Evolutionary conservation across 2,113 vertebrate species (phyloP).

Genomic region (Entelurus aequoreus): DNA sequence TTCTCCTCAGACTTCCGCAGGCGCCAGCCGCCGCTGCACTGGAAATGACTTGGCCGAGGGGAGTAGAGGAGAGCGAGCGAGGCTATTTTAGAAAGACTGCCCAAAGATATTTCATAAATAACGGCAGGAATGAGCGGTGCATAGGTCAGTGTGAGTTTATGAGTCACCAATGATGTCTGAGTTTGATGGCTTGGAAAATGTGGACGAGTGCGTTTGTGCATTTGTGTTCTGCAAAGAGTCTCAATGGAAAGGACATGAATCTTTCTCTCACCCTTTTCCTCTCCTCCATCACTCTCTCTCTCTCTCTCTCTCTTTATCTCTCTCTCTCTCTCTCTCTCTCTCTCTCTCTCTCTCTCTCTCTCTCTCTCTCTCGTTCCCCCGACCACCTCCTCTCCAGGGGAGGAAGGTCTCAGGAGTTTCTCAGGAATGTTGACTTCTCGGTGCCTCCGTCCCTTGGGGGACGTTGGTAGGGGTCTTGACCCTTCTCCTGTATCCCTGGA

Average conservation of each 20-base stretch:
- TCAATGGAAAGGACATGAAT: conserved; percentile 53
- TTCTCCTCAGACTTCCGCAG: conserved; percentile 58
- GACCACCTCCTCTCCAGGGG: conserved; percentile 54
- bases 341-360: conserved; percentile 35
- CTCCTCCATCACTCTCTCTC: conserved; percentile 39
- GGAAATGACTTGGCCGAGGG: conserved; percentile 48
- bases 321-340: conserved; percentile 44
- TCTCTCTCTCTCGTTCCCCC: conserved; percentile 46
- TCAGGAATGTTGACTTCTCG: conserved; percentile 76
- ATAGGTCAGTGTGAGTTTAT: conserved; percentile 49
- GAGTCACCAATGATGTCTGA: conserved; percentile 32
- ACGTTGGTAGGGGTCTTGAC: conserved; percentile 69
- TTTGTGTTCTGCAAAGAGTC: conserved; percentile 19
- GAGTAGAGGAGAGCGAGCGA: conserved; percentile 32
- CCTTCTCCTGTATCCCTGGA: conserved; percentile 68
- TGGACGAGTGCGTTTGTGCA: conserved; percentile 19
- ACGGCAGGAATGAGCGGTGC: conserved; percentile 54
- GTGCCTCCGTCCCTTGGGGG: conserved; percentile 64
- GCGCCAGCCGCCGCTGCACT: conserved; percentile 55
- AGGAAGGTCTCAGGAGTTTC: conserved; percentile 69
- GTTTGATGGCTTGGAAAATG: conserved; percentile 29
- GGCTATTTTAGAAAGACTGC: conserved; percentile 62
- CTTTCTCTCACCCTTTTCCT: conserved; percentile 31
- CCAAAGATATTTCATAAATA: conserved; percentile 64
- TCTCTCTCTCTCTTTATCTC: conserved; percentile 32